phyloP scores from a whole-genome alignment of 2,888 invertebrate species.

The Ditula angustiorana region DNA sequence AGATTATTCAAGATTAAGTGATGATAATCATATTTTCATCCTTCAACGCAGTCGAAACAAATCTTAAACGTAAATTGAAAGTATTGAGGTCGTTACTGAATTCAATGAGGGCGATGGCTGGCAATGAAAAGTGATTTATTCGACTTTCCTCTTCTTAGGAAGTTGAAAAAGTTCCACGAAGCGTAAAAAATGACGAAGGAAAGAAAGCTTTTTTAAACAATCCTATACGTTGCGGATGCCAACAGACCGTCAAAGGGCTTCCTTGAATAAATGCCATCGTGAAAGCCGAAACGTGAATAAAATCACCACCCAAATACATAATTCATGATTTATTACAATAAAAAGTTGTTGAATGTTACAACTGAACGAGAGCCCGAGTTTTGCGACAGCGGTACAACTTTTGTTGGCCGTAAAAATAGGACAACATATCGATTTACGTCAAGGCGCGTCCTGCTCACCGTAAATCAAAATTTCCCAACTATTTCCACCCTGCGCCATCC shows the following conservation, averaged over 20 bases:
- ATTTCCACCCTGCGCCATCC: slow-evolving; percentile 39
- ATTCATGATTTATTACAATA: slow-evolving; percentile 8
- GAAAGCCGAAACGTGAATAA: slow-evolving; percentile 10
- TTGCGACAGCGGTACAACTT: not conserved
- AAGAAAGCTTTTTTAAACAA: slow-evolving; percentile 4
- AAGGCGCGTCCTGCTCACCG: slow-evolving; percentile 41
- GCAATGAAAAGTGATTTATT: not conserved
- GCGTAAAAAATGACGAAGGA: not conserved
- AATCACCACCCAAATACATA: slow-evolving; percentile 9
- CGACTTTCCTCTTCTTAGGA: not conserved
- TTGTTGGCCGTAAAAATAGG: not conserved
- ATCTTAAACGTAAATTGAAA: not conserved
- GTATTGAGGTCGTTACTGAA: not conserved
- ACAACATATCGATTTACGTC: slow-evolving; percentile 34
- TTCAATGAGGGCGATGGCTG: not conserved
- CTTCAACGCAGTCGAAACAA: not conserved
- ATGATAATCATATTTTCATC: not conserved
- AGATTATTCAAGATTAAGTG: too few species aligned
- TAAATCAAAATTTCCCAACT: slow-evolving; percentile 50
- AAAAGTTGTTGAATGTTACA: not conserved
- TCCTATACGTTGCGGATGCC: not conserved
- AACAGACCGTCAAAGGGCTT: not conserved
- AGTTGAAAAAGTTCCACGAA: not conserved
- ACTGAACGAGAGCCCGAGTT: not conserved
- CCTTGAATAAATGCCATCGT: slow-evolving; percentile 14